Evolutionary conservation across 92 coral and sea anemone genomes (phyloP).

Genomic region (Galaxea fascicularis): DNA sequence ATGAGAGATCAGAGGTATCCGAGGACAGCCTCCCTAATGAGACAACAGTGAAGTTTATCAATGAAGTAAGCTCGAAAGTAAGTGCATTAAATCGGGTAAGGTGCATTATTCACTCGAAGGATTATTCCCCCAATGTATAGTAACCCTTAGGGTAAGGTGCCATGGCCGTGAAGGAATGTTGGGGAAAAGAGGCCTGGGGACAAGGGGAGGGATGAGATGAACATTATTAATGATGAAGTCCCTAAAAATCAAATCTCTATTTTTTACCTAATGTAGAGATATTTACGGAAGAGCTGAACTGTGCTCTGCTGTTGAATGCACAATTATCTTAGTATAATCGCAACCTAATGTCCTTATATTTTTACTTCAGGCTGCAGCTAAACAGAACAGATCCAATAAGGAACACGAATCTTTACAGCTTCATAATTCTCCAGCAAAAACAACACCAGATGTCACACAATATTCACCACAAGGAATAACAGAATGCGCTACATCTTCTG

Average conservation of each 20-base stretch:
- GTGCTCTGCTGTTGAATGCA: no score
- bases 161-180: no score
- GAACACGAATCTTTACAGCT: conserved; percentile 18
- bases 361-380: conserved; percentile 42
- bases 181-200: no score
- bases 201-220: no score
- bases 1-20: conserved; percentile 62
- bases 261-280: no score
- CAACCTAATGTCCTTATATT: background rate
- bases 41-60: conserved; percentile 81
- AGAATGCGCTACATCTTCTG: conserved; percentile 47
- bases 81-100: background rate
- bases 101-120: background rate
- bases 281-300: no score
- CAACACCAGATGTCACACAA: background rate
- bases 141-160: no score
- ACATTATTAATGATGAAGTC: no score
- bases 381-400: conserved; percentile 10
- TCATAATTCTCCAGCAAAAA: conserved; percentile 2
- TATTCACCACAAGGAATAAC: conserved; percentile 18
- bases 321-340: background rate
- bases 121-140: background rate
- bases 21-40: conserved; percentile 67
- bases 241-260: no score
- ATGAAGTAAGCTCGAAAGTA: conserved; percentile 92